These are phyloP conservation scores for Homalodisca vitripennis DNA, from an alignment of 1,140 invertebrate species.

Conservation along the genomic window DNA sequence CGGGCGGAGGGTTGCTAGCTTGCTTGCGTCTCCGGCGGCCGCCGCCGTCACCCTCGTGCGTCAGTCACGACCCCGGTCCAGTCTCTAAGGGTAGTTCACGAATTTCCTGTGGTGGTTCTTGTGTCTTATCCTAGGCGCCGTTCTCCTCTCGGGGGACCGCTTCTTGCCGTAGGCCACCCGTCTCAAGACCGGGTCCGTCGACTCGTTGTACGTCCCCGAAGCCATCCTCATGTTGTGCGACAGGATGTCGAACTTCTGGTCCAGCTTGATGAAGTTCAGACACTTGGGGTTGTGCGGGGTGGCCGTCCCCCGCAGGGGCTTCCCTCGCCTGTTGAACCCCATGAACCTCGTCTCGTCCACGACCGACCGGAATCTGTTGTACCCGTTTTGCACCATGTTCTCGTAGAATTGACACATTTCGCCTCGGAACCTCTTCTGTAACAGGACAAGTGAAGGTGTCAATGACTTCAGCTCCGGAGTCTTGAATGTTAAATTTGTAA, in stretches of 20 bases:
- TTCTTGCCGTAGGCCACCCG: constrained; percentile 36
- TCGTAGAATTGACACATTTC: constrained; percentile 56
- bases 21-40: too few species aligned
- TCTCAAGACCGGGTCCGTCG: constrained; percentile 30
- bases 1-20: too few species aligned
- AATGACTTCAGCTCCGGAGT: too few species aligned
- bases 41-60: background rate
- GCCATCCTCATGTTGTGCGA: constrained; percentile 49
- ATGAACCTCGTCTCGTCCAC: constrained; percentile 49
- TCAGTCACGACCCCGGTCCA: background rate
- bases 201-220: constrained; percentile 32
- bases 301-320: constrained; percentile 46
- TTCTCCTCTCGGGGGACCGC: constrained; percentile 19
- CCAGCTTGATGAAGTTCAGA: constrained; percentile 56
- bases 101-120: constrained; percentile 32
- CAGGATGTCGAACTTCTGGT: constrained; percentile 51
- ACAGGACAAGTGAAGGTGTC: too few species aligned
- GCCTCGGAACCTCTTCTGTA: constrained; percentile 48
- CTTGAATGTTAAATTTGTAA: too few species aligned
- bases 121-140: constrained; percentile 30
- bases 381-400: constrained; percentile 50
- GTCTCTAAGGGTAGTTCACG: constrained; percentile 30
- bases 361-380: constrained; percentile 53
- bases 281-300: constrained; percentile 48
- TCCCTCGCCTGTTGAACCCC: constrained; percentile 54